These are phyloP conservation scores for Zapornia atra DNA, from an alignment of 2,113 vertebrate species.

Conservation along the genomic window DNA sequence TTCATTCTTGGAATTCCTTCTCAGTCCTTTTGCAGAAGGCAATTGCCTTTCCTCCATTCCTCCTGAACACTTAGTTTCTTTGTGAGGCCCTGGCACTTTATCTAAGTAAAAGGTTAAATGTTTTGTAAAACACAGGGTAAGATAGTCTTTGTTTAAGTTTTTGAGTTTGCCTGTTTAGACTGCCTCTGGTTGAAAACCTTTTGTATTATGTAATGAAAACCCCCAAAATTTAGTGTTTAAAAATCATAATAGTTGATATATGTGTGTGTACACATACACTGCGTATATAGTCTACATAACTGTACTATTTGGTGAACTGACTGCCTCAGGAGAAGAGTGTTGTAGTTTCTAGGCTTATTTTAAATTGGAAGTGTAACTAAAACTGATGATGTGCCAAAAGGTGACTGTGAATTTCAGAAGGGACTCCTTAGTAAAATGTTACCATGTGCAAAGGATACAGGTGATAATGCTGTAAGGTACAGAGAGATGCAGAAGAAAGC, in stretches of 20 bases:
- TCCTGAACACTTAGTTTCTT: neutral
- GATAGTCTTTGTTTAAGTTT: neutral
- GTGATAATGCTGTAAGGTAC: neutral
- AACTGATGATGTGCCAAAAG: neutral
- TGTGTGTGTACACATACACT: too few relatives aligned
- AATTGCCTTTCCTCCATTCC: neutral
- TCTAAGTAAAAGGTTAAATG: neutral
- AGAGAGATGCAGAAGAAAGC: neutral
- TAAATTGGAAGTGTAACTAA: neutral
- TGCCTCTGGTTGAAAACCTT: neutral
- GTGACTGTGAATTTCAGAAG: neutral
- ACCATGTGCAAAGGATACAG: neutral
- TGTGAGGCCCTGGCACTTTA: neutral
- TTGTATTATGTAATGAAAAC: neutral
- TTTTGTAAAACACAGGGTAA: neutral
- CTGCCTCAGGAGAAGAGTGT: neutral
- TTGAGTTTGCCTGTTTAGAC: neutral
- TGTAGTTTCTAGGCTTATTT: neutral
- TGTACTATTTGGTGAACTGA: neutral
- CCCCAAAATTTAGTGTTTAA: neutral
- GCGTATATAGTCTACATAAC: neutral
- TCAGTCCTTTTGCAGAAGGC: neutral
- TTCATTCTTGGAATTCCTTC: conserved; percentile 9
- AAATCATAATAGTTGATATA: neutral
- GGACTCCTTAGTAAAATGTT: neutral